Conservation (phyloP, 2,797 vertebrate species). For the Limosa lapponica region DNA sequence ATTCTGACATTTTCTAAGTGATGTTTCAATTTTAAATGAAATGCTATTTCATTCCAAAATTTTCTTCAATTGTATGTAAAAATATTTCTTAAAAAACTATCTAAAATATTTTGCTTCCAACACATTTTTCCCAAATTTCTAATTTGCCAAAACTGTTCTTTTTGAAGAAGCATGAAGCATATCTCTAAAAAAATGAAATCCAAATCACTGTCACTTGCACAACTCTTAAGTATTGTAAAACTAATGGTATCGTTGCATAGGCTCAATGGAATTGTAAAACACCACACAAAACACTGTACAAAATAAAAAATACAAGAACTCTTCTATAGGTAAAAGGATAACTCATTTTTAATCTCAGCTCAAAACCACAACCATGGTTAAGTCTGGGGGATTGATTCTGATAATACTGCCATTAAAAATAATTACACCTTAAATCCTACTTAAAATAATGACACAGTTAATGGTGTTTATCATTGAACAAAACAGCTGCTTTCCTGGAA, state of each 20-base stretch:
- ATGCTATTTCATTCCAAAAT: neutral
- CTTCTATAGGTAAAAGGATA: neutral
- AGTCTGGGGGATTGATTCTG: neutral
- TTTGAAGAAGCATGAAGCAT: neutral
- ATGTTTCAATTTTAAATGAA: neutral
- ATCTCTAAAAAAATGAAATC: neutral
- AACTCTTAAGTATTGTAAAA: neutral
- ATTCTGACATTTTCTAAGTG: neutral
- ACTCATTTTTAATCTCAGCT: neutral
- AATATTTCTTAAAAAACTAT: fast-evolving
- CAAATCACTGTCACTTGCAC: neutral
- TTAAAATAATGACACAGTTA: neutral
- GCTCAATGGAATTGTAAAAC: neutral
- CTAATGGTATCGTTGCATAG: neutral
- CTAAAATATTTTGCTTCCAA: neutral
- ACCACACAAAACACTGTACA: neutral
- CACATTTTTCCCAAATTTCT: neutral
- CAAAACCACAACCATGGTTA: neutral
- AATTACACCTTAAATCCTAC: neutral
- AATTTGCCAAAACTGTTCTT: neutral
- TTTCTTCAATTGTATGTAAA: neutral
- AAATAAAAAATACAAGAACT: neutral
- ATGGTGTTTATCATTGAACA: neutral
- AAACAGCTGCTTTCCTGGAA: neutral
- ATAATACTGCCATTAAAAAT: neutral